These are phyloP conservation scores for Ladona fulva DNA, from an alignment of 1,140 invertebrate genomes.

Conservation along the genomic window DNA sequence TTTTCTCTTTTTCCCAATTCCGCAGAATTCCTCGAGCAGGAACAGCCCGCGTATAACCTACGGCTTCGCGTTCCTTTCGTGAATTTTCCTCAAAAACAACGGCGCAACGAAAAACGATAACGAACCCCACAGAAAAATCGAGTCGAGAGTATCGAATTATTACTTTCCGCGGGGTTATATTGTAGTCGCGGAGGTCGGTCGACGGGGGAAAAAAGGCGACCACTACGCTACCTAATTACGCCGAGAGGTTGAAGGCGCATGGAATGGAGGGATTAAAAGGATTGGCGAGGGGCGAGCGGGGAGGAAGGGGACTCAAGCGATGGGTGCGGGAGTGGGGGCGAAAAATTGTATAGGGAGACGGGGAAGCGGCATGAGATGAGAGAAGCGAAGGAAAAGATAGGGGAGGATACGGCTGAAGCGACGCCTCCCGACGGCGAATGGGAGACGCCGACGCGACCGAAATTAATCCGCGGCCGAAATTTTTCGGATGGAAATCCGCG, in stretches of 20 bases:
- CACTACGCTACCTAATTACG: conserved; percentile 4
- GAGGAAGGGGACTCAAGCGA: background rate
- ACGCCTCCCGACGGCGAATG: background rate
- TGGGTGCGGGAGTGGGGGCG: background rate
- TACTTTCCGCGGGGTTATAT: too few species aligned
- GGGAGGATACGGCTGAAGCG: background rate
- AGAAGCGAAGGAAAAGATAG: background rate
- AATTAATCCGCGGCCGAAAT: too few species aligned
- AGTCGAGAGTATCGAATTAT: too few species aligned
- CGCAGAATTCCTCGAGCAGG: too few species aligned
- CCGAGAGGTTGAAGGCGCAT: background rate
- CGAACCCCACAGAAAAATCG: too few species aligned
- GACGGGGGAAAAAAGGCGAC: background rate
- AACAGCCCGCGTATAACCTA: too few species aligned
- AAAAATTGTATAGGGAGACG: background rate
- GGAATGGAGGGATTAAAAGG: conserved; percentile 3
- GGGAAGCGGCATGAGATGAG: background rate
- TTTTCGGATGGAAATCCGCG: too few species aligned
- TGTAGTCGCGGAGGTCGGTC: background rate
- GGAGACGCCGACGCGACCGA: too few species aligned
- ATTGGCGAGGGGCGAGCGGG: background rate
- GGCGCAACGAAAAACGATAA: too few species aligned
- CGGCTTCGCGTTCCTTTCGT: too few species aligned
- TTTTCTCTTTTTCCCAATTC: too few species aligned
- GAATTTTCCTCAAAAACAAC: too few species aligned